Base-by-base conservation (phyloP, 2,113 vertebrate genomes). In the Daboia siamensis region DNA sequence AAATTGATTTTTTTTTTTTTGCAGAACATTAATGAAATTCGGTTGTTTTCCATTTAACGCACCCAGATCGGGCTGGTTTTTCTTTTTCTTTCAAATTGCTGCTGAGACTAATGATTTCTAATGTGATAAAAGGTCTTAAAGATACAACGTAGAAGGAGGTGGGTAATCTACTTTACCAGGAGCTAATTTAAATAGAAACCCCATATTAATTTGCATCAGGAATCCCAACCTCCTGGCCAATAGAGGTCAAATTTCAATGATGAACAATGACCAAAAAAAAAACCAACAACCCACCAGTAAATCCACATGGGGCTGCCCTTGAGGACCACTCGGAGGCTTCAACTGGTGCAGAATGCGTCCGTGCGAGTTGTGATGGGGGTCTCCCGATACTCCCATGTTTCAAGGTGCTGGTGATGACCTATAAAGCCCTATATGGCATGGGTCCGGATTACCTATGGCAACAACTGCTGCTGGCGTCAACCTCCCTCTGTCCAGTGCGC, bases 121-220 rank as follows among this genome's bases (percentile, higher is more conserved):
- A 90, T 24, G 5, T 56, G 90, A 93, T 86, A 90, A 95, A 89
- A 33, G 46, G 91, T 74, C 93, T 93, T 94, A 91, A 93, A 93
- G 93, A 93, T 86, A 59, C 90, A 94, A 0, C 0, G 64, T 33
- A 80, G 91, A 92, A 95, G 87, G 51, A 95, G 87, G 21, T 1
- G 20, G 11, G 86, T 93, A 92, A 96, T 96, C 95, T 94, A 93
- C 80, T 93, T 90, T 90, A 3, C 84, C 88, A 91, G 89, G 20
- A 92, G 90, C 86, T 94, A 90, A 94, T 94, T 96, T 95, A 87
- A 52, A 94, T 44, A 7, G 92, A 84, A 61, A 93, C 94, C 91
- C 24, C 54, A 5, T 59, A 94, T 87, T 89, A 48, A 93, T 95
- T 91, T 87, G 90, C 90, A 88, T 48, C 48, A 54, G 51, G 86